phyloP scores from a whole-genome alignment of 2,797 vertebrate genomes.

The Spea hammondii region DNA sequence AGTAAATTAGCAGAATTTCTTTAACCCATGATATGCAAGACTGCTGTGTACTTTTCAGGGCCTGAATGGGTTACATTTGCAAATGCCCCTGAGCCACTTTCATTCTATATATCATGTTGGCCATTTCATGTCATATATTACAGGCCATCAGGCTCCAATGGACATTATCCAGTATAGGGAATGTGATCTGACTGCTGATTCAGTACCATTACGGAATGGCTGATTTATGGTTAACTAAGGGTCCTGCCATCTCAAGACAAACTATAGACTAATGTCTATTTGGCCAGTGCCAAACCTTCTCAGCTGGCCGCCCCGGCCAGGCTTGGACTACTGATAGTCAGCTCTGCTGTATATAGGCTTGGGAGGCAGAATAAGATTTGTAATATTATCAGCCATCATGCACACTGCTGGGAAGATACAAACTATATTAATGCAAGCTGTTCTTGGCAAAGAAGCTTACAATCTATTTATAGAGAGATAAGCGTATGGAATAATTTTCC shows the following conservation, averaged over 20 bases:
- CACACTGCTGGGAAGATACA: background rate
- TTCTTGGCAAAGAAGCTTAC: no score
- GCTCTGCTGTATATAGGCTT: background rate
- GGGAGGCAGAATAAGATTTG: background rate
- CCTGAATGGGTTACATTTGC: background rate
- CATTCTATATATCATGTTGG: background rate
- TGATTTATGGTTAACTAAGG: background rate
- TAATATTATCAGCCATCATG: no score
- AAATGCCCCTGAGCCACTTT: background rate
- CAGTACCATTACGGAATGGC: background rate
- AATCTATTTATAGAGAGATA: no score
- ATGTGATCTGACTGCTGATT: slow-evolving; percentile 18
- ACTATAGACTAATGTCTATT: no score
- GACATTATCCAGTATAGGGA: background rate
- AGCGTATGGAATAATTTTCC: no score
- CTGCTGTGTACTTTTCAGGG: no score
- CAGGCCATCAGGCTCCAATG: background rate
- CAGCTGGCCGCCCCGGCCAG: no score
- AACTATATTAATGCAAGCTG: background rate
- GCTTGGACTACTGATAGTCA: background rate
- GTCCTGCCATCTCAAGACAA: background rate
- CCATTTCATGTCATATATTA: background rate
- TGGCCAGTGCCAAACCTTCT: no score
- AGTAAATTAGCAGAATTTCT: no score
- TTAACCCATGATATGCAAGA: no score